These are phyloP conservation scores for Hydrocynus forskahlii DNA, from an alignment of 2,797 vertebrate genomes.

Conservation along the genomic window DNA sequence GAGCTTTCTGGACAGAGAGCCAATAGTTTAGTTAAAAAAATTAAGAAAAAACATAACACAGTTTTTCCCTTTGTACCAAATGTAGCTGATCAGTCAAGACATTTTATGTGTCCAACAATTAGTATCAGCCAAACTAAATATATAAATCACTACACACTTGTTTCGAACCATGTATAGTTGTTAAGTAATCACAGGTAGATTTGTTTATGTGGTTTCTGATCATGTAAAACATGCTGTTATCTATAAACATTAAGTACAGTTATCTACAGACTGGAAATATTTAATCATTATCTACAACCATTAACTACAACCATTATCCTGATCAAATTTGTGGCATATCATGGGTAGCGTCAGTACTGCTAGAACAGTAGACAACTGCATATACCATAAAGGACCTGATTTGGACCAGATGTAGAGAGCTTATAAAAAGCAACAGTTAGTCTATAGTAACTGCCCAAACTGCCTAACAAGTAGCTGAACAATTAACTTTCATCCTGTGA, in stretches of 20 bases:
- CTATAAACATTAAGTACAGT: not conserved
- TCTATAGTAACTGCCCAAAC: no score
- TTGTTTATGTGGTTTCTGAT: not conserved
- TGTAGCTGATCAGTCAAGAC: not conserved
- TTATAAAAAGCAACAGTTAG: no score
- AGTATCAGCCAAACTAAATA: not conserved
- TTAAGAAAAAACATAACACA: not conserved
- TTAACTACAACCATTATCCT: no score
- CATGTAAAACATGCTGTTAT: not conserved
- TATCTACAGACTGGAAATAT: not conserved
- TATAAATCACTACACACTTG: not conserved
- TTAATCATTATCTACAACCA: no score
- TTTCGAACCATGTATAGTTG: not conserved
- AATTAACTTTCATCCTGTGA: no score
- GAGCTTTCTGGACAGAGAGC: constrained; percentile 19
- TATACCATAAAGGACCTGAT: no score
- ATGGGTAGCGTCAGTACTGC: not conserved
- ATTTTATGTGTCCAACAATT: not conserved
- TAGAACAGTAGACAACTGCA: not conserved
- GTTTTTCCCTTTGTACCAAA: not conserved
- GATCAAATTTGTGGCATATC: not conserved
- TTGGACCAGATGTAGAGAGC: no score
- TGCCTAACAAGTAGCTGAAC: no score
- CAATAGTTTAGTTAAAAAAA: constrained; percentile 2
- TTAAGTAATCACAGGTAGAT: not conserved